A percentile compares a stretch with the other conserved stretches of the same genome.
phyloP scores from a whole-genome alignment of 2,113 vertebrate species.

The Calidris pygmaea region DNA sequence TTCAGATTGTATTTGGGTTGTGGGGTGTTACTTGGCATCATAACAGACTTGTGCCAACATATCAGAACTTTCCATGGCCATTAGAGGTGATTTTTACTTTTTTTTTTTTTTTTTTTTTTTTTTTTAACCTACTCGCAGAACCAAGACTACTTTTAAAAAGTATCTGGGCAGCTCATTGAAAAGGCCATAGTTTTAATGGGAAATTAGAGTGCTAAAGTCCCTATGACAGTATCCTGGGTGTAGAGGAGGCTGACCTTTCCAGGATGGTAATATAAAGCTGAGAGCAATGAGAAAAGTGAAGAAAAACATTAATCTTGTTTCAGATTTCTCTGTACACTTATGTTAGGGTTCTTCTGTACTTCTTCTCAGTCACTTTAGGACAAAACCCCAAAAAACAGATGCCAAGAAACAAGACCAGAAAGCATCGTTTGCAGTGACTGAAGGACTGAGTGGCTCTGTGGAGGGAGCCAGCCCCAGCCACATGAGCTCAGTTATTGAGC shows the following conservation, averaged over 20 bases:
- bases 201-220: neutral
- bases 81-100: neutral
- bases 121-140: neutral
- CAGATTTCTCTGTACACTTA: neutral
- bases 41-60: neutral
- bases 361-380: neutral
- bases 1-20: neutral
- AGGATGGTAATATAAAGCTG: neutral
- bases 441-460: neutral
- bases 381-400: neutral
- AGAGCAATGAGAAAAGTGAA: neutral
- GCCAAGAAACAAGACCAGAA: neutral
- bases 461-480: neutral
- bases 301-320: neutral
- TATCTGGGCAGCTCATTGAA: neutral
- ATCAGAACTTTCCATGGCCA: neutral
- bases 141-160: neutral
- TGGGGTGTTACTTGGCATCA: neutral
- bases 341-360: neutral
- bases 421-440: neutral
- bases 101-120: neutral
- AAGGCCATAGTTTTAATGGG: neutral
- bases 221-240: neutral
- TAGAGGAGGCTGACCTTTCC: neutral
- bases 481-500: rapidly evolving